Conservation (phyloP, 2,888 invertebrate genomes). For the Heteromurus nitidus region DNA sequence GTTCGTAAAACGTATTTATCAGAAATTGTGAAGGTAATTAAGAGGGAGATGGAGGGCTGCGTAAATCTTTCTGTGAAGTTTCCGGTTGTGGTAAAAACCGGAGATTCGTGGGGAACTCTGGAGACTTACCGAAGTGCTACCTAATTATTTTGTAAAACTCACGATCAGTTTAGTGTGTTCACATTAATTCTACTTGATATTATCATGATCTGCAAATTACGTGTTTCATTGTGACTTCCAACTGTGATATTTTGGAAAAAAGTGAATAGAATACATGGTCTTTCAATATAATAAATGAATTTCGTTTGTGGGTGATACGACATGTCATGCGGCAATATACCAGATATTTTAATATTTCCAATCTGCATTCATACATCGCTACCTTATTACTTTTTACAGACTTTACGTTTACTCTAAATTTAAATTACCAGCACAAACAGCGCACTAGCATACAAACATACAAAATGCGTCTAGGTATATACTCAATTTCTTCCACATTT, state of each 20-base stretch:
- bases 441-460: constrained; percentile 54
- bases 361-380: constrained; percentile 6
- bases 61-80: constrained; percentile 85
- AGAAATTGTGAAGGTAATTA: constrained; percentile 81
- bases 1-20: constrained; percentile 78
- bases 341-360: background rate
- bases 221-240: too few relatives aligned
- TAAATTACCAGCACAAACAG: constrained; percentile 25
- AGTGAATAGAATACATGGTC: too few relatives aligned
- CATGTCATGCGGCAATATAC: constrained; percentile 2
- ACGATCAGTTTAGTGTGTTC: too few relatives aligned
- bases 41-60: constrained; percentile 87
- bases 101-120: constrained; percentile 85
- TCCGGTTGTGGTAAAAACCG: constrained; percentile 90
- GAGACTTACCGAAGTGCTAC: constrained; percentile 11
- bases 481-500: background rate
- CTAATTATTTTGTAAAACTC: background rate
- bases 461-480: constrained; percentile 34
- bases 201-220: too few relatives aligned
- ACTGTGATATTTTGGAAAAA: too few relatives aligned
- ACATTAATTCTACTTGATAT: too few relatives aligned
- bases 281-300: too few relatives aligned
- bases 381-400: background rate
- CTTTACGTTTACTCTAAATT: background rate
- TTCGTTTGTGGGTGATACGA: too few relatives aligned